Evolutionary conservation across 2,888 invertebrate genomes (phyloP).

Genomic region (Drosophila macrospina): DNA sequence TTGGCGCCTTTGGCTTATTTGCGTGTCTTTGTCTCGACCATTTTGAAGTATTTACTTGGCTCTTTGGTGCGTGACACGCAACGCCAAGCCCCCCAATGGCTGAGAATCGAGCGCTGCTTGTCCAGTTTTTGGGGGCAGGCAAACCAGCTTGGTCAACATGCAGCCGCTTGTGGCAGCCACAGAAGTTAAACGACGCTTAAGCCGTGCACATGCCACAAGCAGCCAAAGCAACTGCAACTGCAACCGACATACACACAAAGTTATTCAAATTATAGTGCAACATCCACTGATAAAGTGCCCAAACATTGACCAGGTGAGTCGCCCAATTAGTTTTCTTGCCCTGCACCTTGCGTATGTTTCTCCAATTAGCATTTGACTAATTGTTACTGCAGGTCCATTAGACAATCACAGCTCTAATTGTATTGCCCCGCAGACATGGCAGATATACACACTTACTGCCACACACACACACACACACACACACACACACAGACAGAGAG

Average conservation of each 20-base stretch:
- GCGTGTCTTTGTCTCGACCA: constrained; percentile 47
- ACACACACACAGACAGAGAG: too few relatives aligned
- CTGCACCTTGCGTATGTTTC: constrained; percentile 22
- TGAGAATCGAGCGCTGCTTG: constrained; percentile 45
- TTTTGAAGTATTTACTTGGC: constrained; percentile 1
- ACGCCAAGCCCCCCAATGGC: constrained; percentile 56
- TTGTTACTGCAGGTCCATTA: constrained; percentile 47
- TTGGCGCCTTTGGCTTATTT: constrained; percentile 66
- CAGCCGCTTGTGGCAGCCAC: constrained; percentile 45
- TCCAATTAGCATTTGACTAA: constrained; percentile 53
- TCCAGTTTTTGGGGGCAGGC: constrained; percentile 49
- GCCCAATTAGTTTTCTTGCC: constrained; percentile 16
- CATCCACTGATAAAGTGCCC: constrained; percentile 18
- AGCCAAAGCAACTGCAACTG: constrained; percentile 16
- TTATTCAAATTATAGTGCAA: constrained; percentile 37
- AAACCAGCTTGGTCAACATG: constrained; percentile 68
- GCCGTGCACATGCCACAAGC: constrained; percentile 65
- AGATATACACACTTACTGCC: not conserved
- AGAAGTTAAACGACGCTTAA: constrained; percentile 73
- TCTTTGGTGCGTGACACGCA: constrained; percentile 53
- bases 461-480: not conserved
- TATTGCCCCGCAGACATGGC: constrained; percentile 14
- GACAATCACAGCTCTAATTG: constrained; percentile 51
- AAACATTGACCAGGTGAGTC: constrained; percentile 23
- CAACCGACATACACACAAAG: constrained; percentile 10